These are phyloP conservation scores for Synergus laeviventris DNA, from an alignment of 2,888 invertebrate species.

Conservation along the genomic window DNA sequence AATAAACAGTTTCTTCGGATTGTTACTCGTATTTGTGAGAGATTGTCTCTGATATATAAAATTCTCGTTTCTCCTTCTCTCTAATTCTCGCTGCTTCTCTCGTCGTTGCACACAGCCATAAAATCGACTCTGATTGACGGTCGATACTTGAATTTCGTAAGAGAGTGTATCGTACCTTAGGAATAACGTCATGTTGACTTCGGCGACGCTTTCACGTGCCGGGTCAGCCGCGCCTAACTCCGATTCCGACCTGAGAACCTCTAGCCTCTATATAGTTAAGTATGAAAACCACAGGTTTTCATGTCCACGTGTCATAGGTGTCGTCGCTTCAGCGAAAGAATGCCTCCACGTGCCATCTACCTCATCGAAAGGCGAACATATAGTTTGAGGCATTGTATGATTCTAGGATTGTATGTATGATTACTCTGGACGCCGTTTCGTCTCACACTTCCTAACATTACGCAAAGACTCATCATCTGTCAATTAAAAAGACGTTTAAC, in stretches of 20 bases:
- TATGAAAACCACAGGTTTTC: constrained; percentile 11
- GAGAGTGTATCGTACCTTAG: constrained; percentile 33
- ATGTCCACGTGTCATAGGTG: constrained; percentile 8
- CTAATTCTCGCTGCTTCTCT: background rate
- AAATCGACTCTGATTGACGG: constrained; percentile 52
- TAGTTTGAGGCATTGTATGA: background rate
- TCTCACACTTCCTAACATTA: constrained; percentile 3
- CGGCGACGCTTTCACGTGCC: constrained; percentile 17
- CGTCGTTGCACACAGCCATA: constrained; percentile 42
- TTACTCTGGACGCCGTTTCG: background rate
- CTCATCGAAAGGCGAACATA: background rate
- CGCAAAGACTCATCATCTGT: constrained; percentile 9
- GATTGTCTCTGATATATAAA: background rate
- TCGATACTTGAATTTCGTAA: constrained; percentile 52
- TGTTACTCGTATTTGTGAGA: background rate
- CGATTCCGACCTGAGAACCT: constrained; percentile 3
- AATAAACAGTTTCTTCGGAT: background rate
- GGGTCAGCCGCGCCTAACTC: constrained; percentile 24
- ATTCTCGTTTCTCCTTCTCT: background rate
- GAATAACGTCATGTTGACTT: constrained; percentile 8
- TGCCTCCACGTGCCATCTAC: constrained; percentile 2
- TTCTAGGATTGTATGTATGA: background rate
- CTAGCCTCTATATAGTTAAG: constrained; percentile 10
- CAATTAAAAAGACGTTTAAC: constrained; percentile 1
- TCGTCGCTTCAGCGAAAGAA: background rate